A percentile compares a stretch with the other conserved stretches of the same genome.
These are phyloP conservation scores for Eupithecia subfuscata DNA, from an alignment of 2,888 invertebrate species.

Conservation along the genomic window DNA sequence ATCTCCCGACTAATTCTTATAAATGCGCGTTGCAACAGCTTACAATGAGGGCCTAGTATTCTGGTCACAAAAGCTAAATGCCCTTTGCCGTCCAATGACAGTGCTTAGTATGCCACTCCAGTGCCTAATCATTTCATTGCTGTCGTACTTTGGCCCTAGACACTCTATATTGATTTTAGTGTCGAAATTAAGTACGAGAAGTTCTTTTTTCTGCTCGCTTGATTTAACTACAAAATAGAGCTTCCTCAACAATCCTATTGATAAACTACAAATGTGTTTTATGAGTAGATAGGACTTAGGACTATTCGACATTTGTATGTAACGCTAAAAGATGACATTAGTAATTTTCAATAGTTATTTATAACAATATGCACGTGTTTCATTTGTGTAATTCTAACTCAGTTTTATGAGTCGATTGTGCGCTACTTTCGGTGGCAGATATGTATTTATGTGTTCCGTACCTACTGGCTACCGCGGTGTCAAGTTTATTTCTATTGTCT, in stretches of 20 bases:
- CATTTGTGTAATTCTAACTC: neutral
- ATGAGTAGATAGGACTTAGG: neutral
- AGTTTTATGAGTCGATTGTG: constrained; percentile 20
- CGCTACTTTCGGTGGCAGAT: constrained; percentile 16
- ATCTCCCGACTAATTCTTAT: constrained; percentile 46
- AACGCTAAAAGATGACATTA: neutral
- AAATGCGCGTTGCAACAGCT: constrained; percentile 49
- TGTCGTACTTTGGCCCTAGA: constrained; percentile 31
- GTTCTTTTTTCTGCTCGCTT: neutral
- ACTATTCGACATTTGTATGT: neutral
- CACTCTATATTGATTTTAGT: neutral
- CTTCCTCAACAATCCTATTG: too few species aligned
- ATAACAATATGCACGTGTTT: neutral
- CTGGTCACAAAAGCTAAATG: constrained; percentile 61
- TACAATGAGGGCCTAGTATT: constrained; percentile 58
- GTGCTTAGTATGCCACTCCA: constrained; percentile 51
- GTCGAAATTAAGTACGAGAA: neutral
- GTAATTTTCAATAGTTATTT: neutral
- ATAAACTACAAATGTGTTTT: neutral
- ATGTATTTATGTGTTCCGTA: constrained; percentile 26
- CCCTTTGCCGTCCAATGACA: constrained; percentile 56
- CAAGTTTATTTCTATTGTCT: constrained; percentile 34
- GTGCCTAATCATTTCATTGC: constrained; percentile 45
- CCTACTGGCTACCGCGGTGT: constrained; percentile 23
- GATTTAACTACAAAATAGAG: neutral